Conservation (phyloP, 2,888 invertebrate genomes). For the Lepidocyrtoides sp. region DNA sequence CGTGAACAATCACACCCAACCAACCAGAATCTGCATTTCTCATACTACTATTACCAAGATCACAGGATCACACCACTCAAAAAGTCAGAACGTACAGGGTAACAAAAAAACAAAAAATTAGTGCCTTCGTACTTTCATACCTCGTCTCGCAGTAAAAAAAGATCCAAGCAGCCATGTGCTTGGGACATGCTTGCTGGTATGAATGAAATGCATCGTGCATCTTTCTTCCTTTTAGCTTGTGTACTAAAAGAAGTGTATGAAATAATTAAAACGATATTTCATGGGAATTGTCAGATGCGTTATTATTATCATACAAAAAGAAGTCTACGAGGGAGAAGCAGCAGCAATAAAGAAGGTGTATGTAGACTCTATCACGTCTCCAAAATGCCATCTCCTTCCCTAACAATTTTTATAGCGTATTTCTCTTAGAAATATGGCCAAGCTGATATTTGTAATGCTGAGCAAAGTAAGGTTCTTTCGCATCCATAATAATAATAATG, state of each 20-base stretch:
- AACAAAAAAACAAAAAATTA: conserved; percentile 82
- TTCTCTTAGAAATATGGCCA: conserved; percentile 47
- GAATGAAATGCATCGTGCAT: not conserved
- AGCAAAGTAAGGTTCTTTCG: no score
- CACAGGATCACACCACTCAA: no score
- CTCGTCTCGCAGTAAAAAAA: not conserved
- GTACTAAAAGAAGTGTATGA: conserved; percentile 66
- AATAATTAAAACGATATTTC: conserved; percentile 86
- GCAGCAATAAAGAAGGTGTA: not conserved
- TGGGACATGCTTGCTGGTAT: no score
- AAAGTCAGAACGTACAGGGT: not conserved
- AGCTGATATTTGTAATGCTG: not conserved
- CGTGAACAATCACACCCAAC: not conserved
- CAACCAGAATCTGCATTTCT: not conserved
- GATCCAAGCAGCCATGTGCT: not conserved
- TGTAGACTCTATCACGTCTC: not conserved
- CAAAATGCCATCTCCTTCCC: not conserved
- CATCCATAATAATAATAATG: not conserved
- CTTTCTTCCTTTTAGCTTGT: not conserved
- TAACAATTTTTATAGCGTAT: conserved; percentile 36
- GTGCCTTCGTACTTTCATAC: conserved; percentile 79
- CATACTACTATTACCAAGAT: no score
- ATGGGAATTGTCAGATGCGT: conserved; percentile 85
- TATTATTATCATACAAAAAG: conserved; percentile 56
- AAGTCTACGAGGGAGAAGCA: not conserved